These are phyloP conservation scores for Cheilosia pagana DNA, from an alignment of 2,888 invertebrate genomes.

Conservation along the genomic window DNA sequence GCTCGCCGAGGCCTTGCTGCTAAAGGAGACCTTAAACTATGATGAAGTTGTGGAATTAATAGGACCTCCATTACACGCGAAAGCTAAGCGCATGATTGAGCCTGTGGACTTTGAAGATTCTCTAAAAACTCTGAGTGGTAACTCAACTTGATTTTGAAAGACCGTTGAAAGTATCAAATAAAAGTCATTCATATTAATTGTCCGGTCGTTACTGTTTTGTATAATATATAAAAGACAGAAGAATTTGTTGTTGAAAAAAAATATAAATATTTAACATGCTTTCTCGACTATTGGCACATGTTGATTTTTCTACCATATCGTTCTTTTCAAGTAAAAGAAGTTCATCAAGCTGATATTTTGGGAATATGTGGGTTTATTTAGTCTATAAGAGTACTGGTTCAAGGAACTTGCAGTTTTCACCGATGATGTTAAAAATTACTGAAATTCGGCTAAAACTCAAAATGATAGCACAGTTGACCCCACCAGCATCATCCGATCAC, in stretches of 20 bases:
- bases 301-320: no score
- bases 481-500: no score
- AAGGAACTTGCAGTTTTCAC: no score
- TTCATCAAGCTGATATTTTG: no score
- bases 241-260: conserved; percentile 9
- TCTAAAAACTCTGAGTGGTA: conserved; percentile 82
- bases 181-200: neutral
- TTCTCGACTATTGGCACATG: neutral
- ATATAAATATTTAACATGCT: neutral
- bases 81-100: conserved; percentile 89
- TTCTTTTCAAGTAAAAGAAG: no score
- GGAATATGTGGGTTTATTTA: no score
- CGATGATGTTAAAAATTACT: no score
- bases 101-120: conserved; percentile 90
- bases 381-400: no score
- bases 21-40: conserved; percentile 96
- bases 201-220: conserved; percentile 1
- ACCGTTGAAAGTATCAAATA: neutral
- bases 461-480: no score
- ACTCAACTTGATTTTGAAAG: conserved; percentile 51
- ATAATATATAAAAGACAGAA: neutral
- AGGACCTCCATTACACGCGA: conserved; percentile 93
- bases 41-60: conserved; percentile 94
- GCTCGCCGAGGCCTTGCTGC: conserved; percentile 93
- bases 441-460: no score